These are phyloP conservation scores for Cardiocondyla obscurior DNA, from an alignment of 1,140 invertebrate genomes.

Conservation along the genomic window DNA sequence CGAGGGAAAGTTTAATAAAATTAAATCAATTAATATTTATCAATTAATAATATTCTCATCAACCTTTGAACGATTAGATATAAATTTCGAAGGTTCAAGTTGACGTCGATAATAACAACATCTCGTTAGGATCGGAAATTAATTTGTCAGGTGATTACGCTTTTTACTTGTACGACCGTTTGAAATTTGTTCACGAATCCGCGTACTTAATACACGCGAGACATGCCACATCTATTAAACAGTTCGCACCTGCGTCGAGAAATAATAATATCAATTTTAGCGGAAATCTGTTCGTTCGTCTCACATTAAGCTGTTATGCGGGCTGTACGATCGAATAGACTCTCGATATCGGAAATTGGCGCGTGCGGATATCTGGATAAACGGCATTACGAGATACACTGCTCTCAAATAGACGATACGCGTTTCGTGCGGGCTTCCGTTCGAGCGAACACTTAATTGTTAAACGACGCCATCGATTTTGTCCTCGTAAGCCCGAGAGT, in stretches of 20 bases:
- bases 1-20: background rate
- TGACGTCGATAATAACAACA: too few species aligned
- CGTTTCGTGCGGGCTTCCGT: background rate
- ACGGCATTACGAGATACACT: background rate
- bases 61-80: background rate
- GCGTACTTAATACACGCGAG: background rate
- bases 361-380: background rate
- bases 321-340: background rate
- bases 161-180: background rate
- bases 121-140: background rate
- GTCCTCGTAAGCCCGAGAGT: background rate
- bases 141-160: background rate
- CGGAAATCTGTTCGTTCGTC: background rate
- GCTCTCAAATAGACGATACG: background rate
- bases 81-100: too few species aligned
- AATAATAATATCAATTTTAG: background rate
- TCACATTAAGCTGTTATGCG: background rate
- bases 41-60: background rate
- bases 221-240: background rate
- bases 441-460: background rate
- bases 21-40: too few species aligned
- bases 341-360: conserved; percentile 10
- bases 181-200: background rate
- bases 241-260: background rate
- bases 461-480: background rate